phyloP scores from a whole-genome alignment of 2,113 vertebrate genomes.

The Rhegmatorhina hoffmannsi region DNA sequence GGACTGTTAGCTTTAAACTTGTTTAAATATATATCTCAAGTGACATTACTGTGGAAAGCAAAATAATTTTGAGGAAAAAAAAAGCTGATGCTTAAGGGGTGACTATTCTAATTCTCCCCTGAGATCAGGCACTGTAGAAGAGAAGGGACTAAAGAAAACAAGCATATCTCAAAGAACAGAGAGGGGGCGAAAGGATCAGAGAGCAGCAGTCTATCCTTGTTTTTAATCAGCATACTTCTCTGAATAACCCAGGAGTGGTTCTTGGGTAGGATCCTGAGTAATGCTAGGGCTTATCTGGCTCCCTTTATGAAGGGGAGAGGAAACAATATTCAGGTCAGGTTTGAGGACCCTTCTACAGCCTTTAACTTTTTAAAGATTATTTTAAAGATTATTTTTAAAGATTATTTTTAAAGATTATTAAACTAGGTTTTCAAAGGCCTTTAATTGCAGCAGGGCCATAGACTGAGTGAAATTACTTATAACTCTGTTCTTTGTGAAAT shows the following conservation, averaged over 20 bases:
- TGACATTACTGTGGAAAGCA: neutral
- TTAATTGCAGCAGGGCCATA: neutral
- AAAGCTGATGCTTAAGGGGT: neutral
- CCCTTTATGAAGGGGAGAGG: neutral
- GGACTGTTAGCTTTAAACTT: neutral
- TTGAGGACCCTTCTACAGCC: rapidly evolving
- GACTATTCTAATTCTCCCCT: neutral
- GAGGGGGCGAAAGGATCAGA: neutral
- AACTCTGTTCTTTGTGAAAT: neutral
- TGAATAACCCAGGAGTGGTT: neutral
- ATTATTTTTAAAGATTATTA: neutral
- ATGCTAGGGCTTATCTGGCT: neutral
- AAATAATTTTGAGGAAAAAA: neutral
- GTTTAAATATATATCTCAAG: neutral
- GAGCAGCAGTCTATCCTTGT: neutral
- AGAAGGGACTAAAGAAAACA: neutral
- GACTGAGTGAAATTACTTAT: neutral
- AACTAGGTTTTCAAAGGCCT: neutral
- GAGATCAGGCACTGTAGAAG: neutral
- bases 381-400: neutral
- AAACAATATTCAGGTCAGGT: rapidly evolving
- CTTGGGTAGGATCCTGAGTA: neutral
- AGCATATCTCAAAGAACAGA: neutral
- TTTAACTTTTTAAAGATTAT: neutral
- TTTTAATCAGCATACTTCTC: neutral